A percentile compares a stretch with the other conserved stretches of the same genome.
Conservation (phyloP, 1,140 invertebrate genomes). For the Papilio dardanus region DNA sequence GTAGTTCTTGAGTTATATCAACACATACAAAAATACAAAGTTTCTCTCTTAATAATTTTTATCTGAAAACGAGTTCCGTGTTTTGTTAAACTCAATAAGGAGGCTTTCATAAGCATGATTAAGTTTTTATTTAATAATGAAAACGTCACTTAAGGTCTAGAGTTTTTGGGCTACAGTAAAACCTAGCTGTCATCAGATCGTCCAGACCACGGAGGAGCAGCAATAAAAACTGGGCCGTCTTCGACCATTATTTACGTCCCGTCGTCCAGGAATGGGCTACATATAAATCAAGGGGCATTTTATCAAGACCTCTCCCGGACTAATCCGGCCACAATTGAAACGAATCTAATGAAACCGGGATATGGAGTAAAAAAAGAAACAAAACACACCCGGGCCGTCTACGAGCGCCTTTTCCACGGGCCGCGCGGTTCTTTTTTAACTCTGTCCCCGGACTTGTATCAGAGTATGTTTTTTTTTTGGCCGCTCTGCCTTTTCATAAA, state of each 20-base stretch:
- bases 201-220: constrained; percentile 42
- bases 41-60: neutral
- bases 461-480: constrained; percentile 59
- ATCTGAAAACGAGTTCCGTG: neutral
- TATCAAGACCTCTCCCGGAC: constrained; percentile 74
- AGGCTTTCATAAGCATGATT: neutral
- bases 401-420: constrained; percentile 77
- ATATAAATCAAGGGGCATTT: constrained; percentile 77
- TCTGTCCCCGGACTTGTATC: constrained; percentile 62
- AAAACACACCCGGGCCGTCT: constrained; percentile 66
- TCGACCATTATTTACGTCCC: constrained; percentile 66
- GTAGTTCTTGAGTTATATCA: too few species aligned
- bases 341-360: constrained; percentile 78
- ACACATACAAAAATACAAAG: too few species aligned
- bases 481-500: constrained; percentile 74
- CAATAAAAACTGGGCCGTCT: constrained; percentile 56
- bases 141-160: too few species aligned
- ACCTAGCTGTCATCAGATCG: neutral
- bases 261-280: constrained; percentile 59
- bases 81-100: too few species aligned
- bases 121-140: neutral
- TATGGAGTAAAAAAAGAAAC: constrained; percentile 54
- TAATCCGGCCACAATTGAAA: constrained; percentile 78
- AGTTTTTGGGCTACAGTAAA: neutral
- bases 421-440: constrained; percentile 71